Conservation (phyloP, 2,113 vertebrate genomes). For the Entelurus aequoreus region DNA sequence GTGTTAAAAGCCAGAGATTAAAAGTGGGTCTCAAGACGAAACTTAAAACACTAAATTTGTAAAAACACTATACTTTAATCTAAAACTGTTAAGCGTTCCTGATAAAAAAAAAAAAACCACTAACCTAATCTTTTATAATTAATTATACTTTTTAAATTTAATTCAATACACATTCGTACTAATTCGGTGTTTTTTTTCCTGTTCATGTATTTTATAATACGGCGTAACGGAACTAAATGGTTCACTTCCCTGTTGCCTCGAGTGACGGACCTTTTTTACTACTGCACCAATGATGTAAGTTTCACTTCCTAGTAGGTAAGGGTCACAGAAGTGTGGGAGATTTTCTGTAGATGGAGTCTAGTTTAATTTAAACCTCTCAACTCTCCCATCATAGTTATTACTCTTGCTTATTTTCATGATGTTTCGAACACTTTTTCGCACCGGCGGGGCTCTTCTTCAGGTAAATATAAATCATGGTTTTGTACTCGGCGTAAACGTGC, state of each 20-base stretch:
- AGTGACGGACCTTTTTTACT: conserved; percentile 11
- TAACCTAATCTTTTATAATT: too few relatives aligned
- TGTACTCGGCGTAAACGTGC: background rate
- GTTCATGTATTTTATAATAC: background rate
- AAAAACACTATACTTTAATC: too few relatives aligned
- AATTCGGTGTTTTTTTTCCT: background rate
- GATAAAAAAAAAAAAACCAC: too few relatives aligned
- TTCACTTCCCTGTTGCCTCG: background rate
- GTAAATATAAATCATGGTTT: conserved; percentile 29
- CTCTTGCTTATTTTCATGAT: conserved; percentile 22
- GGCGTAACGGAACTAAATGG: background rate
- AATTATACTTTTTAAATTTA: too few relatives aligned
- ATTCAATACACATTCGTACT: too few relatives aligned
- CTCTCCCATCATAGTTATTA: accelerated
- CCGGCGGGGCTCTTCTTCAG: conserved; percentile 61
- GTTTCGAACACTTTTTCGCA: conserved; percentile 64
- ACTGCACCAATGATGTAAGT: conserved; percentile 59
- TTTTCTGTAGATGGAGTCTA: background rate
- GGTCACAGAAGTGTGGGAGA: conserved; percentile 39
- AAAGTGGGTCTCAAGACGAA: too few relatives aligned
- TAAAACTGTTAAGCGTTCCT: too few relatives aligned
- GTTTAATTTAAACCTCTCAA: background rate
- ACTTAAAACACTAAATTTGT: too few relatives aligned
- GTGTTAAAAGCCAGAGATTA: too few relatives aligned
- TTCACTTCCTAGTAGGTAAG: conserved; percentile 41